Conservation (phyloP, 1,140 invertebrate species). For the Idris sp. region DNA sequence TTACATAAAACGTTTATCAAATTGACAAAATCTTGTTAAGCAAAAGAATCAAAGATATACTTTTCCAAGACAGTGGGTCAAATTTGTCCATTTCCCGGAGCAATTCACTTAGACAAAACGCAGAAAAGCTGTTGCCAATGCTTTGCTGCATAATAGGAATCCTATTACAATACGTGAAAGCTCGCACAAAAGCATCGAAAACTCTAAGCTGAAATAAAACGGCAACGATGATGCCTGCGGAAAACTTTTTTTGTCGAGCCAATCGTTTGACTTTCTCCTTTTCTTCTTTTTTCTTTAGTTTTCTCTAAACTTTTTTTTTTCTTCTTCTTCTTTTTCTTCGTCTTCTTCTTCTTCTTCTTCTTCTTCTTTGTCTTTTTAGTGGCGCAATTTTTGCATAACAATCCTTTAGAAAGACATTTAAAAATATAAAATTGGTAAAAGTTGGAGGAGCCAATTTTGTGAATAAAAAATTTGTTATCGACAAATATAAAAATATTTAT, state of each 20-base stretch:
- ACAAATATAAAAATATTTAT: too few species aligned
- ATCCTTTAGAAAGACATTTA: too few species aligned
- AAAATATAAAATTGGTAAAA: too few species aligned
- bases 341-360: too few species aligned
- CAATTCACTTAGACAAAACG: slow-evolving; percentile 3
- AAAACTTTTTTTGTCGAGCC: slow-evolving; percentile 36
- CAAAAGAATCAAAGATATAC: neutral
- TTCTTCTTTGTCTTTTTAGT: too few species aligned
- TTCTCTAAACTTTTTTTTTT: neutral
- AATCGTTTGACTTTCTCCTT: slow-evolving; percentile 15
- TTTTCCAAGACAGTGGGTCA: neutral
- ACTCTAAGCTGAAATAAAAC: slow-evolving; percentile 40
- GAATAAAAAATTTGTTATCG: too few species aligned
- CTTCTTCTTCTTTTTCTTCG: slow-evolving; percentile 20
- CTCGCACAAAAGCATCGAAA: slow-evolving; percentile 48
- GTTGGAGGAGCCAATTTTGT: too few species aligned
- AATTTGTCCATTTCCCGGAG: neutral
- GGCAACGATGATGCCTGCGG: slow-evolving; percentile 22
- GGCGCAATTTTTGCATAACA: too few species aligned
- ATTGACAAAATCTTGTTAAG: too few species aligned
- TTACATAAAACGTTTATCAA: too few species aligned
- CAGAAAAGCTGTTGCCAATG: slow-evolving; percentile 15
- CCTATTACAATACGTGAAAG: slow-evolving; percentile 47
- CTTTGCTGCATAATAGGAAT: slow-evolving; percentile 34
- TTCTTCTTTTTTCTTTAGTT: neutral